Conservation (phyloP, 2,888 invertebrate species). For the Ornithoptera alexandrae region DNA sequence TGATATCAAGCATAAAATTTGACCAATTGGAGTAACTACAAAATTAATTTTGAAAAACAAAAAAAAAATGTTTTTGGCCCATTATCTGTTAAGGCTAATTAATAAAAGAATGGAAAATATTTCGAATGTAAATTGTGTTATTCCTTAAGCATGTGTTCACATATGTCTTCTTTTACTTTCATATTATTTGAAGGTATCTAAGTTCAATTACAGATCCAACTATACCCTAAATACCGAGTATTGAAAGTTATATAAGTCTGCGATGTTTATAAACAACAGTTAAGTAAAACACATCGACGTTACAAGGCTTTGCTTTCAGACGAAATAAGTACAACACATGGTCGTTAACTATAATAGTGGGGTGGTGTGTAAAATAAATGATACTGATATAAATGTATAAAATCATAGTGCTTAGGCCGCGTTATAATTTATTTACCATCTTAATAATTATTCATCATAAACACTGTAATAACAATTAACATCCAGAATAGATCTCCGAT, state of each 20-base stretch:
- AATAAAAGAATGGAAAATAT: background rate
- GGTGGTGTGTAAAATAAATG: slow-evolving; percentile 1
- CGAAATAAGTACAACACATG: slow-evolving; percentile 14
- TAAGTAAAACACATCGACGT: slow-evolving; percentile 23
- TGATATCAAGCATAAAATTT: too few species aligned
- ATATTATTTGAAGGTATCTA: background rate
- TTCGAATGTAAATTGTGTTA: background rate
- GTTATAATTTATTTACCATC: background rate
- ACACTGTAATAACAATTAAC: too few species aligned
- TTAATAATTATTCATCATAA: background rate
- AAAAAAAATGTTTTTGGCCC: too few species aligned
- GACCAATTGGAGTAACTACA: too few species aligned
- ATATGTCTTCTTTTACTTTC: background rate
- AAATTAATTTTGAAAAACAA: too few species aligned
- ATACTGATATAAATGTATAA: background rate
- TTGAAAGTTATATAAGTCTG: slow-evolving; percentile 15
- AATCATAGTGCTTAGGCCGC: too few species aligned
- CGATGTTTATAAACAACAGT: slow-evolving; percentile 29
- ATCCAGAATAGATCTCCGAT: too few species aligned
- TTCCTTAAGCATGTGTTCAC: background rate
- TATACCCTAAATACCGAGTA: slow-evolving; percentile 4
- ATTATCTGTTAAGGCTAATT: too few species aligned
- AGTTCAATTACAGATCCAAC: background rate
- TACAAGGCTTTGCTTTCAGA: slow-evolving; percentile 30
- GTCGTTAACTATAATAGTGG: slow-evolving; percentile 10